Evolutionary conservation across 2,797 vertebrate species (phyloP), one percentile per base, ranked within the genome.

Genomic region (Tolypeutes matacus): DNA sequence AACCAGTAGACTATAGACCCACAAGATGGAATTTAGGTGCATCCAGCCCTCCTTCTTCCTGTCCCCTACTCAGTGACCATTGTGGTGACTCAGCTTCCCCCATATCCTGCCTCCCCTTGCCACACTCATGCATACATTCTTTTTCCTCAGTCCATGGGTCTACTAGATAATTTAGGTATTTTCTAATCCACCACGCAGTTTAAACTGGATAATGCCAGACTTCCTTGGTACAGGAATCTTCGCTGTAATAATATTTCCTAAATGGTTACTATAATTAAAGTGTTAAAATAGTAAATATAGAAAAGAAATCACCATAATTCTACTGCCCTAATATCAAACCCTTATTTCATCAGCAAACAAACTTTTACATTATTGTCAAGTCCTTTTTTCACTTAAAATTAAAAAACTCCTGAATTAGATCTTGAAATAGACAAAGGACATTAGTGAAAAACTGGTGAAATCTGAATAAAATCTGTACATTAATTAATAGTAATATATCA

Each of bases 321-420:
- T 56, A 23, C 42, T 34, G 14, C 29, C 46, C 65, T 83, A n/a
- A 46, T 56, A 81, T 46, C 58, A 67, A 67, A 58, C 21, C 23
- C 39, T 84, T 31, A 65, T 58, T 86, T 49, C 29, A 17, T 36
- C 62, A 83, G 12, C 36, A 88, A 69, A 67, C 17, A 69, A 82
- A 36, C 13, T 86, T 85, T 86, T 49, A n/a, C 29, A 13, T 34
- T 46, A 60, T 11, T 53, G 0, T 8, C 82, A 29, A 72, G 23
- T n/a, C 25, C 23, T 25, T 65, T 88, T 77, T 75, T 34, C 65
- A 73, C 51, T 92, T 92, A 58, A 82, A 70, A 93, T 60, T 77
- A 31, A 34, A 12, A 69, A 53, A 42, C 29, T 27, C n/a, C 53
- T 72, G 23, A 67, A 95, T 5, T 14, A 21, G 62, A 69, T 53